These are phyloP conservation scores for Anoplopoma fimbria DNA, from an alignment of 2,113 vertebrate genomes.

Conservation along the genomic window DNA sequence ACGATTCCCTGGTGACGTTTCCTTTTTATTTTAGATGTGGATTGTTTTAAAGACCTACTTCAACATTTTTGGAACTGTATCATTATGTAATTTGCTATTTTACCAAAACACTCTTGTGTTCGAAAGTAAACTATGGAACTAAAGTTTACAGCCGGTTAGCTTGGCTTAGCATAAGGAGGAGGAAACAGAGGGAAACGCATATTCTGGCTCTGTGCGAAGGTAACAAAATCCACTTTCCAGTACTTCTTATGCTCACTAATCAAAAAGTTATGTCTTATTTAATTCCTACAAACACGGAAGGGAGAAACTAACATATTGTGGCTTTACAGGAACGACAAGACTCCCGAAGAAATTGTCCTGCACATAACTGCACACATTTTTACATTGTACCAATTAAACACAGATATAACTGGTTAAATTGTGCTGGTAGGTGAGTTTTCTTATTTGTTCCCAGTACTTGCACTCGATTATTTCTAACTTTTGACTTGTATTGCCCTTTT, in stretches of 20 bases:
- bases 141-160: not conserved
- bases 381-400: too few relatives aligned
- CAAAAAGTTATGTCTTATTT: not conserved
- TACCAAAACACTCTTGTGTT: not conserved
- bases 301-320: not conserved
- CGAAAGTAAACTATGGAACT: not conserved
- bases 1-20: constrained; percentile 71
- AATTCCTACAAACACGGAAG: not conserved
- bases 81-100: not conserved
- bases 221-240: not conserved
- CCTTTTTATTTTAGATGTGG: not conserved
- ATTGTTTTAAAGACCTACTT: not conserved
- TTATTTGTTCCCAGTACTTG: too few relatives aligned
- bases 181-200: not conserved
- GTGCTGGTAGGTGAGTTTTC: too few relatives aligned
- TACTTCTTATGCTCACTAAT: not conserved
- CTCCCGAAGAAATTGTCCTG: too few relatives aligned
- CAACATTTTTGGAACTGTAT: not conserved
- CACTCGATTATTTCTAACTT: too few relatives aligned
- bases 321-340: too few relatives aligned
- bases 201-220: not conserved
- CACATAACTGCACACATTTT: too few relatives aligned
- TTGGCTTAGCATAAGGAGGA: not conserved
- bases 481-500: too few relatives aligned
- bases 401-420: too few relatives aligned